Conservation (phyloP, 2,888 invertebrate genomes). For the Ephialtes manifestator region DNA sequence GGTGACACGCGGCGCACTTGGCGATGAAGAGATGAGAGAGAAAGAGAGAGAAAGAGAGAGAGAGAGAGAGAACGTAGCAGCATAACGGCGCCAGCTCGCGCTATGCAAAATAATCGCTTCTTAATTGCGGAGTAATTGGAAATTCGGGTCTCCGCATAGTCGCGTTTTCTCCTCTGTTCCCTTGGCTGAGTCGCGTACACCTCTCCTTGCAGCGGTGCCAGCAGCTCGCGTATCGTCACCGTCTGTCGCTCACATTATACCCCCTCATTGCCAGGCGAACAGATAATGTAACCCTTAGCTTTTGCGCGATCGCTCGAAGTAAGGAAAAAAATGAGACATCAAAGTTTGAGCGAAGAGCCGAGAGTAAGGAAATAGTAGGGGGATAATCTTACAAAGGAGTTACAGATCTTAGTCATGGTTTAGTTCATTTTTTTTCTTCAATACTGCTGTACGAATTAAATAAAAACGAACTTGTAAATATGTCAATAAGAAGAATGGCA, state of each 20-base stretch:
- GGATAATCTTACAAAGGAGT: background rate
- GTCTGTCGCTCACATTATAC: slow-evolving; percentile 80
- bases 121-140: slow-evolving; percentile 85
- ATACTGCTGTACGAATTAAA: background rate
- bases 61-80: slow-evolving; percentile 25
- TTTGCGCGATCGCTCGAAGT: slow-evolving; percentile 31
- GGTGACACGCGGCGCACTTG: slow-evolving; percentile 83
- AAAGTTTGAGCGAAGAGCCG: slow-evolving; percentile 40
- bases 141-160: slow-evolving; percentile 75
- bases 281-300: slow-evolving; percentile 76
- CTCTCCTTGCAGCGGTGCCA: slow-evolving; percentile 39
- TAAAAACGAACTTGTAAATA: background rate
- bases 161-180: slow-evolving; percentile 64
- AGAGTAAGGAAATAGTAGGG: background rate
- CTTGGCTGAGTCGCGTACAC: slow-evolving; percentile 27
- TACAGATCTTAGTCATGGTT: background rate
- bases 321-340: slow-evolving; percentile 36
- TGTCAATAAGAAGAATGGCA: background rate
- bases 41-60: slow-evolving; percentile 41
- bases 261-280: slow-evolving; percentile 60
- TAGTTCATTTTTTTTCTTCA: background rate
- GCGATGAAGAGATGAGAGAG: slow-evolving; percentile 75
- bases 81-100: slow-evolving; percentile 70
- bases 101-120: slow-evolving; percentile 86
- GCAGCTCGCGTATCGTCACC: slow-evolving; percentile 69